Conservation (phyloP, 2,888 invertebrate genomes). For the Panopea generosa region DNA sequence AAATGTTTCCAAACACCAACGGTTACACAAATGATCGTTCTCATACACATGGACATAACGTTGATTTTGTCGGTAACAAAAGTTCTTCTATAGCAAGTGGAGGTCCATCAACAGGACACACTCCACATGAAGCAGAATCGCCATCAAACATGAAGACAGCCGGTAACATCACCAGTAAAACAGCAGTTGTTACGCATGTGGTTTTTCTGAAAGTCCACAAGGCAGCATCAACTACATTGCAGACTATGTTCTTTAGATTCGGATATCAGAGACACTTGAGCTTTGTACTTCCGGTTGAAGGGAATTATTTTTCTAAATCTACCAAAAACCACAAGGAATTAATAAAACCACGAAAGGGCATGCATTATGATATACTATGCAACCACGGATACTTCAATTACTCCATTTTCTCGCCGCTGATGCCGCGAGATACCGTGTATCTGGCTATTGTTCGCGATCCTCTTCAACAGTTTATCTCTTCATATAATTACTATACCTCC, state of each 20-base stretch:
- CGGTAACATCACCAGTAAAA: too few relatives aligned
- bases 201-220: conserved; percentile 39
- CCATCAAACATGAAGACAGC: too few relatives aligned
- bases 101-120: too few relatives aligned
- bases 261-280: conserved; percentile 24
- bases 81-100: too few relatives aligned
- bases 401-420: conserved; percentile 8
- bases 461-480: conserved; percentile 22
- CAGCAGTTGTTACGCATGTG: conserved; percentile 6
- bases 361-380: conserved; percentile 33
- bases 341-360: not conserved
- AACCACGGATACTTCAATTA: conserved; percentile 35
- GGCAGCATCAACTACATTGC: conserved; percentile 29
- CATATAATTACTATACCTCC: conserved; percentile 11
- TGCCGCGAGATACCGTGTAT: conserved; percentile 28
- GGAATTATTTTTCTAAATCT: conserved; percentile 17
- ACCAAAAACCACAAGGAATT: not conserved
- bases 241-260: conserved; percentile 27
- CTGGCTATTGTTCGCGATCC: conserved; percentile 16
- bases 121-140: too few relatives aligned
- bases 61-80: too few relatives aligned
- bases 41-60: too few relatives aligned
- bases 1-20: too few relatives aligned
- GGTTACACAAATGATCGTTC: too few relatives aligned
- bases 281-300: conserved; percentile 17